Conservation (phyloP, 2,888 invertebrate species). For the Eupithecia centaureata region DNA sequence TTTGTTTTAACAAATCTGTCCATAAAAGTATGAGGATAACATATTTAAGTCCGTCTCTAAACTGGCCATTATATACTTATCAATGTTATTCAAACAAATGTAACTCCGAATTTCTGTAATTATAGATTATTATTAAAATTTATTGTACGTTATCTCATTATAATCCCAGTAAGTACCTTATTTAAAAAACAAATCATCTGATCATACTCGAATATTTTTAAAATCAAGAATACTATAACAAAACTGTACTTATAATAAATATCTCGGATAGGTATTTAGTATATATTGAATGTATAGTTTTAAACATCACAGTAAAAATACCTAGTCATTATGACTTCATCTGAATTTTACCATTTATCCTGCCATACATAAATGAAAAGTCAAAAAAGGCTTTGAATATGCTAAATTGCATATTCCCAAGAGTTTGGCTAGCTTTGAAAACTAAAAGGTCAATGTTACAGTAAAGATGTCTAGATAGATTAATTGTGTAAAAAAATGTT, state of each 20-base stretch:
- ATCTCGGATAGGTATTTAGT: neutral
- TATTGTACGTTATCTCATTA: constrained; percentile 35
- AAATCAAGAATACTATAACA: neutral
- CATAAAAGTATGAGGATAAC: constrained; percentile 54
- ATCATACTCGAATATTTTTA: constrained; percentile 1
- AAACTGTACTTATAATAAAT: constrained; percentile 1
- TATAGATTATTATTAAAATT: constrained; percentile 28
- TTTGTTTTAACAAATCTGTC: constrained; percentile 73
- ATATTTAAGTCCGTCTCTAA: constrained; percentile 49
- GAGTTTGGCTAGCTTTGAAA: constrained; percentile 14
- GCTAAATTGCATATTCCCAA: neutral
- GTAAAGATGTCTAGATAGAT: constrained; percentile 70
- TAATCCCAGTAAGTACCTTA: constrained; percentile 32
- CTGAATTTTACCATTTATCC: constrained; percentile 34
- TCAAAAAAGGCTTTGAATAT: constrained; percentile 5
- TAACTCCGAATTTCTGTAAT: constrained; percentile 34
- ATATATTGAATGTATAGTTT: neutral
- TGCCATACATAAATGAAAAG: constrained; percentile 35
- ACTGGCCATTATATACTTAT: constrained; percentile 42
- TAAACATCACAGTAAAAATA: constrained; percentile 4
- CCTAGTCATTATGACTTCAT: constrained; percentile 33
- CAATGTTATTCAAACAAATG: constrained; percentile 32
- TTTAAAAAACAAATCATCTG: neutral
- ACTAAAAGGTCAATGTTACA: constrained; percentile 61
- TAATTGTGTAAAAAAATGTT: constrained; percentile 69